Evolutionary conservation across 92 coral and sea anemone species (phyloP).

Genomic region (Nematostella vectensis): DNA sequence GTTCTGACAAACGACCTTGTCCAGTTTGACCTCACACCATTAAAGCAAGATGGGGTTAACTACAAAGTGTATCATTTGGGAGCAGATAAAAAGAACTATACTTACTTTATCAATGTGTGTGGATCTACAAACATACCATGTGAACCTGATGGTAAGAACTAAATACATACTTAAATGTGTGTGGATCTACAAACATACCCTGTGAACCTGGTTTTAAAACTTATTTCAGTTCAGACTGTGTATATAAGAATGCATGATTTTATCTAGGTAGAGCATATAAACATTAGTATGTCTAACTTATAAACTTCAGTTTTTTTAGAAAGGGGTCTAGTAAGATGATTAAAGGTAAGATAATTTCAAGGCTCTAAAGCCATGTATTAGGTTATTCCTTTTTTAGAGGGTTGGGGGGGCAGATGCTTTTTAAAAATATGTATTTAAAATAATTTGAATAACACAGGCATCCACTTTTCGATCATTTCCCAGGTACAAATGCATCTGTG

Average conservation of each 20-base stretch:
- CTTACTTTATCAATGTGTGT: constrained; percentile 74
- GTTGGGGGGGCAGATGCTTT: no score
- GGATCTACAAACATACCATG: constrained; percentile 46
- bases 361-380: no score
- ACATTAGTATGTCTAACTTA: no score
- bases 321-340: no score
- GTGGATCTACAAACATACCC: constrained; percentile 41
- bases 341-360: no score
- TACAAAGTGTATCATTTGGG: constrained; percentile 31
- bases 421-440: no score
- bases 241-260: no score
- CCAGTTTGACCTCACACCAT: constrained; percentile 65
- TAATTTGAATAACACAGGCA: no score
- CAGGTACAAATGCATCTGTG: constrained; percentile 56
- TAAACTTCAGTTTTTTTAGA: no score
- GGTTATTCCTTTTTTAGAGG: no score
- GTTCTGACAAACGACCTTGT: constrained; percentile 61
- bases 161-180: constrained; percentile 61
- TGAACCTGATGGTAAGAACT: constrained; percentile 40
- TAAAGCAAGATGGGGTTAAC: constrained; percentile 29
- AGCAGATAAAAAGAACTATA: constrained; percentile 17
- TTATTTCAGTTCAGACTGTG: not conserved
- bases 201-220: constrained; percentile 53
- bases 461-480: no score
- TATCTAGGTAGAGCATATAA: no score